Evolutionary conservation across 92 coral and sea anemone species (phyloP), one percentile per base, ranked within the genome.

Genomic region (Metridium senile): DNA sequence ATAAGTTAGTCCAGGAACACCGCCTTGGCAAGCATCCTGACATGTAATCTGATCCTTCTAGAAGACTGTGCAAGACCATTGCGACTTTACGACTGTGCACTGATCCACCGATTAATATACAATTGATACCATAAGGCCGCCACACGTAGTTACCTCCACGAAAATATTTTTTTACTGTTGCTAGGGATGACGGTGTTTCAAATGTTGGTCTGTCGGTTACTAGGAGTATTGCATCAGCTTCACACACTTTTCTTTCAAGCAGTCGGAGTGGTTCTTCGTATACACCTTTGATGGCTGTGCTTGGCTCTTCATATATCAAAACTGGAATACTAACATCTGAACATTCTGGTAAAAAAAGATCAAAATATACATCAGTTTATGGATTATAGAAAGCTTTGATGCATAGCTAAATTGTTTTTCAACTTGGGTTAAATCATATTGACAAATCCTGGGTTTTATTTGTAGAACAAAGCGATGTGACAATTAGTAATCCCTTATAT

Each of bases 1-100:
- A 92, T 89, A 92, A 87, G 35, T 96, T 87, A 31, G 96, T 94
- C 99, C 99, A 96, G 0, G 99, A 96, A 70, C 99, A 96, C 43
- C 94, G 81, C n/a, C 89, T 89, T 8, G 99, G 99, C 70, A 96
- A 62, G 9, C 92, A 92, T 17, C 97, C 97, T 0, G 99, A 82
- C 99, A 96, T 96, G 72, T 96, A 96, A 66, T 96, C 97, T 1
- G 94, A 87, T 11, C 93, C 99, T 66, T 96, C 99, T 22, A 96
- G 73, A 54, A 96, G 90, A 21, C 93, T 89, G 46, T 93, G 87
- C 63, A 96, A 82, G 49, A 89, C 89, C 96, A 96, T 96, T 6
- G 99, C 99, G 8, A 93, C 97, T 58, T 77, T 91, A 10, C 99
- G 92, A 68, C 93, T 96, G 86, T 96, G 99, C 0, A 96, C 94